Evolutionary conservation across 1,140 invertebrate species (phyloP).

Genomic region (Plutomurus gul): DNA sequence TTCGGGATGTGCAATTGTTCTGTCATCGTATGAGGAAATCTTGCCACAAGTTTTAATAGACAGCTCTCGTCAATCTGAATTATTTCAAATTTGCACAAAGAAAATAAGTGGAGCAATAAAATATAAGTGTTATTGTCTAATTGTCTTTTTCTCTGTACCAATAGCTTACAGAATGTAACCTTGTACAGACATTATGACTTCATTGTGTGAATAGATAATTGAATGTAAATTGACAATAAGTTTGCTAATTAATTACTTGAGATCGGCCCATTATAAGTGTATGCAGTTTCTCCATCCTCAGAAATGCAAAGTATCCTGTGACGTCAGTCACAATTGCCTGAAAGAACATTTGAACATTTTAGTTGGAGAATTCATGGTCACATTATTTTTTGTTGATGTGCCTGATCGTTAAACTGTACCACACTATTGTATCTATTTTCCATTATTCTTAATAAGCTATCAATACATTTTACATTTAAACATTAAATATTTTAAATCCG

Average conservation of each 20-base stretch:
- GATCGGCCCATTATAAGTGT: not conserved
- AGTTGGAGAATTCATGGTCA: too few species aligned
- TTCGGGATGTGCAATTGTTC: conserved; percentile 14
- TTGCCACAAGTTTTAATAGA: conserved; percentile 12
- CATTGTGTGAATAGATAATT: not conserved
- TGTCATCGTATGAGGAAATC: conserved; percentile 24
- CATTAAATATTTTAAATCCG: too few species aligned
- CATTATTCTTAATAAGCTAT: too few species aligned
- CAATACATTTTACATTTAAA: too few species aligned
- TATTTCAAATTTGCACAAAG: not conserved
- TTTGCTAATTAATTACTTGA: not conserved
- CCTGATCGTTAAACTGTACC: too few species aligned
- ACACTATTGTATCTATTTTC: too few species aligned
- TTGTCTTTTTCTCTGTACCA: too few species aligned
- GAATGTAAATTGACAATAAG: not conserved
- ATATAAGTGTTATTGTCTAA: too few species aligned
- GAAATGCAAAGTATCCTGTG: conserved; percentile 12
- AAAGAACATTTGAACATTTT: too few species aligned
- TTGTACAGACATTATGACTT: not conserved
- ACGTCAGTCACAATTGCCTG: conserved; percentile 31
- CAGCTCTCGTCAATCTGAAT: conserved; percentile 30
- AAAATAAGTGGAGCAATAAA: too few species aligned
- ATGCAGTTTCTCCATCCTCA: conserved; percentile 15
- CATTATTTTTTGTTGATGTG: too few species aligned
- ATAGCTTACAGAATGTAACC: too few species aligned